Evolutionary conservation across 2,113 vertebrate genomes (phyloP), one percentile per base, ranked within the genome.

Genomic region (Oreochromis spilurus): DNA sequence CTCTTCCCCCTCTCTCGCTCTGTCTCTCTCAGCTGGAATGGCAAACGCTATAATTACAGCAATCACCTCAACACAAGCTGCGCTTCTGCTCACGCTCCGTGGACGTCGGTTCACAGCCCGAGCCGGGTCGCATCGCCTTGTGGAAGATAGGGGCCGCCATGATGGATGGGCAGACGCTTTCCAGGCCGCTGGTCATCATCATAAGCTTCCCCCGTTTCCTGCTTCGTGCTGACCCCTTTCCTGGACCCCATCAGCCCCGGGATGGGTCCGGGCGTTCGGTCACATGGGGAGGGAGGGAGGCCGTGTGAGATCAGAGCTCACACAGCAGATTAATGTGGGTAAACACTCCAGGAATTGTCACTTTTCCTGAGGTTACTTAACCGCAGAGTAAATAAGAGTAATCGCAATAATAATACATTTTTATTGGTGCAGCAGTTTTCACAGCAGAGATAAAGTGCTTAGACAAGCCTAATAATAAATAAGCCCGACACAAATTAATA

Each of bases 111-210:
- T 93, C 89, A 58, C 83, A 82, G 84, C 58, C 87, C 2, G 83
- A 81, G 79, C 75, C 67, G 65, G 84, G 82, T 89, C 65, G 24
- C 80, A 57, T 36, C 45, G 2, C 62, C 62, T 17, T 75, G 31
- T 8, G 38, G 53, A 72, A 90, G 93, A 94, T 88, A 92, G 89
- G 60, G 91, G 53, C 79, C 5, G 86, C 43, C 43, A 6, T 95
- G 95, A 96, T 95, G 93, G 92, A 96, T 96, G 94, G 82, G 79
- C 81, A 60, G 36, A 10, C 26, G 53, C 86, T 94, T 94, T 95
- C 92, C 92, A 91, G 91, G 88, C 93, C 84, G 79, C 91, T 94
- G 94, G 89, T 93, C 93, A 94, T 94, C 94, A 91, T 89, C 94
- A 92, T 89, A 86, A 80, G 55, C 83, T 82, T 60, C 36, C 34